These are phyloP conservation scores for Leptatherina wallacei DNA, from an alignment of 2,797 vertebrate genomes.

Conservation along the genomic window DNA sequence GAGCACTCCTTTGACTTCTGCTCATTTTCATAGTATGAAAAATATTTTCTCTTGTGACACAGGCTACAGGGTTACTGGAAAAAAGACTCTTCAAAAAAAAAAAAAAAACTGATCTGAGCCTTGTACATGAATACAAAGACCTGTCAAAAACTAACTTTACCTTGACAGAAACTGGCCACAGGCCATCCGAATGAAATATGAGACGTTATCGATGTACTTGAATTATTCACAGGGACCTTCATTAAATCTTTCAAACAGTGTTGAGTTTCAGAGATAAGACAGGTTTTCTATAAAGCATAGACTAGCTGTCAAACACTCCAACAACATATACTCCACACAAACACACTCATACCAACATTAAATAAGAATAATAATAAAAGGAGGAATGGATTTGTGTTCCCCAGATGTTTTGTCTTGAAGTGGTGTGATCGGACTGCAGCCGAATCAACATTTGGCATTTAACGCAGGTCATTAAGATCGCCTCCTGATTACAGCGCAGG, in stretches of 20 bases:
- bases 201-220: constrained; percentile 55
- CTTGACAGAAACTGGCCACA: constrained; percentile 36
- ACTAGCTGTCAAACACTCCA: constrained; percentile 40
- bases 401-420: constrained; percentile 20
- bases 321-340: neutral
- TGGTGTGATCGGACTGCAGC: constrained; percentile 36
- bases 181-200: constrained; percentile 52
- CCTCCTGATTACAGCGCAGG: constrained; percentile 61
- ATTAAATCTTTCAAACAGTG: constrained; percentile 53
- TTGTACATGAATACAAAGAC: constrained; percentile 38
- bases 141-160: constrained; percentile 45
- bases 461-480: constrained; percentile 64
- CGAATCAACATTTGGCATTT: constrained; percentile 49
- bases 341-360: neutral
- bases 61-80: neutral
- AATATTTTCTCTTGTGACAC: constrained; percentile 7
- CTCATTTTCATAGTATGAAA: neutral
- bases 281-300: constrained; percentile 22
- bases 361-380: constrained; percentile 3
- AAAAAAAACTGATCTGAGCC: constrained; percentile 24
- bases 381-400: constrained; percentile 45
- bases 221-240: constrained; percentile 66
- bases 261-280: constrained; percentile 41
- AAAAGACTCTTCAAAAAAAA: constrained; percentile 10
- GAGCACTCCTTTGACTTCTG: constrained; percentile 7